A percentile compares a stretch with the other conserved stretches of the same genome.
phyloP scores from a whole-genome alignment of 2,888 invertebrate genomes.

The Agrilus cyanescens region DNA sequence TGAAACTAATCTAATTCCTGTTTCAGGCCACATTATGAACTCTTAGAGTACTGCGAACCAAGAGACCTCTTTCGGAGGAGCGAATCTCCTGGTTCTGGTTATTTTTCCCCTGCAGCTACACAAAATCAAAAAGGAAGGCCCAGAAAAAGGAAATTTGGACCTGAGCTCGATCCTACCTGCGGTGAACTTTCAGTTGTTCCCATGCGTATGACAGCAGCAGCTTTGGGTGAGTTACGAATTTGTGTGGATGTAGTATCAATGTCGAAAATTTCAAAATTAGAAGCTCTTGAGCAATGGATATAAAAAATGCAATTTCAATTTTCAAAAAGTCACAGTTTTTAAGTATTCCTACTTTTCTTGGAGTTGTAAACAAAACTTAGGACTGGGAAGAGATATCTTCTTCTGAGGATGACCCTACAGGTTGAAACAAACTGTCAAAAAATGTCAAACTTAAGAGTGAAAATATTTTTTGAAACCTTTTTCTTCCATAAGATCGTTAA shows the following conservation, averaged over 20 bases:
- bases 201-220: slow-evolving; percentile 58
- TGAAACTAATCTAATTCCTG: slow-evolving; percentile 7
- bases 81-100: slow-evolving; percentile 52
- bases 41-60: slow-evolving; percentile 50
- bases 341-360: no score
- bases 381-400: no score
- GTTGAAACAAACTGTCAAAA: no score
- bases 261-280: background rate
- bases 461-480: no score
- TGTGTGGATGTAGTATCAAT: background rate
- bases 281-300: no score
- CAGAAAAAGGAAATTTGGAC: slow-evolving; percentile 58
- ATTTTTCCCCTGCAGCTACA: slow-evolving; percentile 47
- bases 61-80: slow-evolving; percentile 46
- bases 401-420: no score
- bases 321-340: no score
- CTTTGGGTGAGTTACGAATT: slow-evolving; percentile 48
- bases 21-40: slow-evolving; percentile 54
- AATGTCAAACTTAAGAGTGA: no score
- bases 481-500: no score
- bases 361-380: no score
- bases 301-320: no score
- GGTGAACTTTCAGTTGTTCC: slow-evolving; percentile 48
- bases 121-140: slow-evolving; percentile 67
- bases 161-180: slow-evolving; percentile 42